Conservation (phyloP, 2,888 invertebrate genomes). For the Chloroclystis v-ata region DNA sequence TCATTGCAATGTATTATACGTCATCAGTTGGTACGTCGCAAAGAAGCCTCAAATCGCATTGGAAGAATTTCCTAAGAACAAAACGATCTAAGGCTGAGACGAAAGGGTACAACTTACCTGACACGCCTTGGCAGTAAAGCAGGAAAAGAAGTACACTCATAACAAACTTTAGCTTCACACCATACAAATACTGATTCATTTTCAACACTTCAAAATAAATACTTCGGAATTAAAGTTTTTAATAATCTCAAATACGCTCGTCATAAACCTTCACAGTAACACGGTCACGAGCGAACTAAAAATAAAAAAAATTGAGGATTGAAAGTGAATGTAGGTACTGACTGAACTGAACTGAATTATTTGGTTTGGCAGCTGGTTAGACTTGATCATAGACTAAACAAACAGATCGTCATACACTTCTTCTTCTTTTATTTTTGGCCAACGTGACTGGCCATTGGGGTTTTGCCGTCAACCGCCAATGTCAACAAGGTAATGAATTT, state of each 20-base stretch:
- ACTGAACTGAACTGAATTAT: too few relatives aligned
- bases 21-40: conserved; percentile 15
- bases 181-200: conserved; percentile 45
- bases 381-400: too few relatives aligned
- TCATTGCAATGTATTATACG: conserved; percentile 19
- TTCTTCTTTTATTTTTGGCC: too few relatives aligned
- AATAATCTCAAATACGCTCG: conserved; percentile 1
- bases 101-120: conserved; percentile 37
- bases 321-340: too few relatives aligned
- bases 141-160: conserved; percentile 35
- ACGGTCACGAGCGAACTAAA: background rate
- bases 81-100: conserved; percentile 7
- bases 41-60: conserved; percentile 15
- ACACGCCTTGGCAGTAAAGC: conserved; percentile 31
- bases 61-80: conserved; percentile 18
- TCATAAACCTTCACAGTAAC: background rate
- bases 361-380: too few relatives aligned
- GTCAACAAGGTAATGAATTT: too few relatives aligned
- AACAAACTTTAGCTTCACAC: conserved; percentile 38
- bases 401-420: too few relatives aligned
- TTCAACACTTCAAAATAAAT: conserved; percentile 17
- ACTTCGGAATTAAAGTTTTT: conserved; percentile 15
- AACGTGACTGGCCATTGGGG: too few relatives aligned
- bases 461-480: too few relatives aligned
- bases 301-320: too few relatives aligned